Evolutionary conservation across 1,140 invertebrate genomes (phyloP), one percentile per base, ranked within the genome.

Genomic region (Halictus rubicundus): DNA sequence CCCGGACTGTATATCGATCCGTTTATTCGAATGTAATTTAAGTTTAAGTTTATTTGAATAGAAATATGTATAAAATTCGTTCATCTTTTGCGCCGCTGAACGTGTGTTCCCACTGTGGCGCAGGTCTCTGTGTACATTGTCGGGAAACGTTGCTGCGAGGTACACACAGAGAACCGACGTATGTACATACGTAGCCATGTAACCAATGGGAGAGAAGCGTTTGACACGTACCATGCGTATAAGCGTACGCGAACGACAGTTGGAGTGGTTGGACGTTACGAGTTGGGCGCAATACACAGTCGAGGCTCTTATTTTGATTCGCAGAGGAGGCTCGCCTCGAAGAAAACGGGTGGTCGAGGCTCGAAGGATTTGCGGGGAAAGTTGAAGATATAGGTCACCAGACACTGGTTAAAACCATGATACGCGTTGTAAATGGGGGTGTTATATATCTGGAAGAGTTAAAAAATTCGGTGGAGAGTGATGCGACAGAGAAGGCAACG

Each of bases 241-340:
- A 68, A 69, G 66, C 70, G 39, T 59, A 81, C 9, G 21, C 49
- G 72, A 39, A 70, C 68, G 64, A n/a, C 81, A 83, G 81, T 81
- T 60, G 63, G 68, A 64, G 66, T 64, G 52, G 74, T 78, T 71
- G 75, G 80, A 69, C 70, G 68, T 81, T 78, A 52, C 80, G 75
- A 71, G 75, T 78, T 66, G 66, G 57, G 60, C 68, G 68, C 80
- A 72, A 71, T 78, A 81, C 63, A 68, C 61, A 25, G 49, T 66
- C 61, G 68, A 52, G 52, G 68, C 14, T 81, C 78, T 80, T 84
- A 80, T 74, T 75, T 84, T 81, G 78, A 70, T 73, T 81, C 68
- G 82, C 32, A 49, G 42, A 72, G 69, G 76, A 68, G 77, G 70
- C 76, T 77, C 75, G 65, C 81, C 71, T 70, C 80, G 52, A 39